Percentiles rank a stretch among this genome's conserved stretches.
phyloP scores from a whole-genome alignment of 2,888 invertebrate genomes.

The Metalampra italica region DNA sequence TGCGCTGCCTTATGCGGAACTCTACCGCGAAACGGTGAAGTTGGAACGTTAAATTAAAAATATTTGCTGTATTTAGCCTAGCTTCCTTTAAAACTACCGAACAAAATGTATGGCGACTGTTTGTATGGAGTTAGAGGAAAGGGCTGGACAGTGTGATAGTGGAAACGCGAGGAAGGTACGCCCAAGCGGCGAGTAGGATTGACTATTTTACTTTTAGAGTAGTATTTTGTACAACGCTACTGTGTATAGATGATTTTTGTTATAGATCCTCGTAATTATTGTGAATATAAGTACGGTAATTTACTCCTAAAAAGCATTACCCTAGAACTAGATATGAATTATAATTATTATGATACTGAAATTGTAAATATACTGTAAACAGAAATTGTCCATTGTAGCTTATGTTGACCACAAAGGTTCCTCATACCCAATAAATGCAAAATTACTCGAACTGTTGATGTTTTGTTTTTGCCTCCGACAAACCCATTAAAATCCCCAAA shows the following conservation, averaged over 20 bases:
- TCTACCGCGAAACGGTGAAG: conserved; percentile 32
- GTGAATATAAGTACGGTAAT: conserved; percentile 69
- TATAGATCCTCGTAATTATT: conserved; percentile 67
- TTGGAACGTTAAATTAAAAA: conserved; percentile 56
- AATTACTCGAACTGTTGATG: conserved; percentile 61
- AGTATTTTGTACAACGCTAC: conserved; percentile 73
- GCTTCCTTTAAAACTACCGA: conserved; percentile 63
- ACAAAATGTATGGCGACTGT: conserved; percentile 55
- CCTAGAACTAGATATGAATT: conserved; percentile 67
- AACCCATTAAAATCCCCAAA: not conserved
- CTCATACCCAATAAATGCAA: conserved; percentile 79
- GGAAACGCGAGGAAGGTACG: conserved; percentile 29
- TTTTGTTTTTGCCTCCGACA: conserved; percentile 18
- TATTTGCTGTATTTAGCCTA: conserved; percentile 68
- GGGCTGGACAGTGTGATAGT: conserved; percentile 33
- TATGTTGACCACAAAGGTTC: conserved; percentile 78
- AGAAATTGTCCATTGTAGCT: conserved; percentile 76
- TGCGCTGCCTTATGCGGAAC: conserved; percentile 35
- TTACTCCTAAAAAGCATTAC: conserved; percentile 60
- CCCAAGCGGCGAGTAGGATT: conserved; percentile 44
- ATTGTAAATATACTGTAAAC: conserved; percentile 77
- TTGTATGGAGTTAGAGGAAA: conserved; percentile 16
- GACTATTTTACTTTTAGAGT: conserved; percentile 51
- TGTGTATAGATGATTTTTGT: conserved; percentile 68
- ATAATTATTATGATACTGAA: conserved; percentile 68